Conservation (phyloP, 2,888 invertebrate genomes). For the Cepaea hortensis region DNA sequence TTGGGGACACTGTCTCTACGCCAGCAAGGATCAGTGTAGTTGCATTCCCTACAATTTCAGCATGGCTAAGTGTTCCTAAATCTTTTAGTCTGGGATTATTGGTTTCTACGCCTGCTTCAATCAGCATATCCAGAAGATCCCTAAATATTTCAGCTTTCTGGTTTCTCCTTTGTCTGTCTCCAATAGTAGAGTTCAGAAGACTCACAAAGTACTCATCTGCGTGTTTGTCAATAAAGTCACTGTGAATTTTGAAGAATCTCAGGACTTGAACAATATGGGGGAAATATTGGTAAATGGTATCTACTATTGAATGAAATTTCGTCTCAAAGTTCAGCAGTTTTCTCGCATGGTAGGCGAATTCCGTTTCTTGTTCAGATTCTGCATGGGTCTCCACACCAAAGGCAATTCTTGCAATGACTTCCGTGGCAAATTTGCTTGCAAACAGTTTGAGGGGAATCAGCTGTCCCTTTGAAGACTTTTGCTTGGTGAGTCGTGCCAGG, state of each 20-base stretch:
- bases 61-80: not conserved
- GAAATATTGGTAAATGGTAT: not conserved
- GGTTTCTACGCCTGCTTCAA: conserved; percentile 12
- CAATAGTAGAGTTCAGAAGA: conserved; percentile 11
- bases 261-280: not conserved
- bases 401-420: conserved; percentile 25
- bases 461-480: not conserved
- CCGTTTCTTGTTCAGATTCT: conserved; percentile 19
- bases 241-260: not conserved
- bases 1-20: conserved; percentile 31
- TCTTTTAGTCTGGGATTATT: conserved; percentile 2
- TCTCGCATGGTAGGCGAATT: conserved; percentile 24
- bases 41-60: conserved; percentile 31
- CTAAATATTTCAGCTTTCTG: not conserved
- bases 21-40: conserved; percentile 23
- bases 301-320: not conserved
- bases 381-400: conserved; percentile 32
- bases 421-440: conserved; percentile 13
- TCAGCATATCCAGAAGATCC: conserved; percentile 30
- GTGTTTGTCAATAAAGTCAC: conserved; percentile 3
- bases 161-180: not conserved
- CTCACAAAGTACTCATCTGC: conserved; percentile 24
- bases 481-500: not conserved
- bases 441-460: conserved; percentile 15
- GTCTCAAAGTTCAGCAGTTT: not conserved